Evolutionary conservation across 2,888 invertebrate species (phyloP).

Genomic region (Caenorhabditis sulstoni): DNA sequence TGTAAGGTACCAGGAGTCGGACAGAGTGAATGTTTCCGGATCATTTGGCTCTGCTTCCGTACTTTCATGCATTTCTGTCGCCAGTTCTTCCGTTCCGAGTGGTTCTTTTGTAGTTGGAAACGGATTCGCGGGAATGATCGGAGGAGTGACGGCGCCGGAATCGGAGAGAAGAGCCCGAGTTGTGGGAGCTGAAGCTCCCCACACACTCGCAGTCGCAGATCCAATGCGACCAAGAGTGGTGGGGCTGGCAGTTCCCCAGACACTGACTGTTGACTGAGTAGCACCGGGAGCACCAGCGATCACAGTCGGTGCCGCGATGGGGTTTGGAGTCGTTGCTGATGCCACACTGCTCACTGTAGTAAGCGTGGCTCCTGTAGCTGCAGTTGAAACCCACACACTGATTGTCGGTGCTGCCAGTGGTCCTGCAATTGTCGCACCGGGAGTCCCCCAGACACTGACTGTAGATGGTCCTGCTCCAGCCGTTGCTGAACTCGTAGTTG

Average conservation of each 20-base stretch:
- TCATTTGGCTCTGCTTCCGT: slow-evolving; percentile 14
- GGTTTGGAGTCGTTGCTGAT: background rate
- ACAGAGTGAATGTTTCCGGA: slow-evolving; percentile 38
- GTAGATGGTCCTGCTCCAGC: slow-evolving; percentile 1
- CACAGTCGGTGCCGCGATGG: background rate
- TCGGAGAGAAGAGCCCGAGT: slow-evolving; percentile 20
- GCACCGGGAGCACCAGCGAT: background rate
- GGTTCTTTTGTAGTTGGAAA: background rate
- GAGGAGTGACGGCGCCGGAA: slow-evolving; percentile 17
- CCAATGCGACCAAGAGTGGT: background rate
- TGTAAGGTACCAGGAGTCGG: slow-evolving; percentile 19
- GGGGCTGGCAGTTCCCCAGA: background rate
- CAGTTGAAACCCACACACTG: slow-evolving; percentile 4
- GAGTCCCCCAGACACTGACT: slow-evolving; percentile 7
- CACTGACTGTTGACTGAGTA: slow-evolving; percentile 6
- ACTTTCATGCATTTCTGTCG: slow-evolving; percentile 4
- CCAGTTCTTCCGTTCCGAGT: background rate
- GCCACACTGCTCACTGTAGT: background rate
- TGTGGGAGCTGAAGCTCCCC: slow-evolving; percentile 1
- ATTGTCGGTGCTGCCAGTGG: background rate
- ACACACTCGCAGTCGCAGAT: background rate
- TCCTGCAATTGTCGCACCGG: background rate
- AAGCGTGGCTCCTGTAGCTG: background rate
- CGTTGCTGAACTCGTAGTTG: background rate
- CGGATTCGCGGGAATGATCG: slow-evolving; percentile 1